Conservation (phyloP, 2,888 invertebrate species). For the Rotaria sp. region DNA sequence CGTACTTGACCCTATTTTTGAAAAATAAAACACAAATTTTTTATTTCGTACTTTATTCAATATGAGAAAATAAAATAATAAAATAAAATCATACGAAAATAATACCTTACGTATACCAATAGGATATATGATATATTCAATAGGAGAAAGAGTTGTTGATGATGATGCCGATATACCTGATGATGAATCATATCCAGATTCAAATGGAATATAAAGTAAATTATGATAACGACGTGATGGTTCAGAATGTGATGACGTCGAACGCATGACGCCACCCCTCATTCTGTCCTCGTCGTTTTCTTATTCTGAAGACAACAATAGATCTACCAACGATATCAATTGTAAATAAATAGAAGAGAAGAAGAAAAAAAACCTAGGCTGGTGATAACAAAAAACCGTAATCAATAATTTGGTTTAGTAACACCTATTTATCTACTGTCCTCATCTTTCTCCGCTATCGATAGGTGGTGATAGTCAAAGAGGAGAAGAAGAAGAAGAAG, state of each 20-base stretch:
- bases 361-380: neutral
- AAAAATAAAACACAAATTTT: neutral
- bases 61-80: neutral
- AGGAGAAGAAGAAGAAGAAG: too few relatives aligned
- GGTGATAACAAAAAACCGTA: neutral
- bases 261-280: neutral
- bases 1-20: neutral
- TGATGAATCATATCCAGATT: conserved; percentile 19
- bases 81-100: neutral
- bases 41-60: too few relatives aligned
- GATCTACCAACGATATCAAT: neutral
- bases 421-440: neutral
- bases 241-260: conserved; percentile 3
- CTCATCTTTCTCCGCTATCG: neutral
- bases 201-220: conserved; percentile 26
- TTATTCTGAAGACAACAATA: conserved; percentile 1
- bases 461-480: neutral
- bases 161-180: neutral
- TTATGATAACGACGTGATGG: conserved; percentile 22
- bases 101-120: conserved; percentile 16
- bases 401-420: neutral
- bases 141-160: conserved; percentile 1
- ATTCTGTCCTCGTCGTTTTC: neutral
- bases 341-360: neutral
- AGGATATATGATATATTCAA: conserved; percentile 26